Percentiles rank a stretch among this genome's conserved stretches.
Conservation (phyloP, 2,113 vertebrate genomes). For the Psammodynastes pulverulentus region DNA sequence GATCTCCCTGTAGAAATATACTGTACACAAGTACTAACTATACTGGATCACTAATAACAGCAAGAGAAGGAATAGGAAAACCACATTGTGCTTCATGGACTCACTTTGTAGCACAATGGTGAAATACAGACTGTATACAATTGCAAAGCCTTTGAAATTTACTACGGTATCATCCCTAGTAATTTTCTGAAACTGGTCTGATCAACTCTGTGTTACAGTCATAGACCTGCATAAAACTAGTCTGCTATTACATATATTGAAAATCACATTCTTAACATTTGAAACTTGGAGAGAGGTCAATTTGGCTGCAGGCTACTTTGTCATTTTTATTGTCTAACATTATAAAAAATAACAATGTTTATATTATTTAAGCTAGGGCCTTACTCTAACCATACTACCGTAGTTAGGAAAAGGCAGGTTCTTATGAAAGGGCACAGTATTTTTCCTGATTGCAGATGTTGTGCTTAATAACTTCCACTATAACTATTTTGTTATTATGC, state of each 20-base stretch:
- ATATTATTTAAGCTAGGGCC: not conserved
- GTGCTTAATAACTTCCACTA: not conserved
- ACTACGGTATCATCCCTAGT: not conserved
- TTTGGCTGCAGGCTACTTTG: not conserved
- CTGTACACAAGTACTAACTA: not conserved
- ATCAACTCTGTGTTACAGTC: not conserved
- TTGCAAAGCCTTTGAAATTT: not conserved
- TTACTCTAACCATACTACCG: not conserved
- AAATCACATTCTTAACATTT: not conserved
- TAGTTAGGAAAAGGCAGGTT: not conserved
- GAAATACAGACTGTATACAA: not conserved
- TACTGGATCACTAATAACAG: not conserved
- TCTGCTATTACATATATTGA: not conserved
- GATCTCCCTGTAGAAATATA: not conserved
- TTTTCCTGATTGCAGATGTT: not conserved
- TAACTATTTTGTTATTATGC: not conserved
- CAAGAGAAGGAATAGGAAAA: not conserved
- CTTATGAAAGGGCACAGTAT: not conserved
- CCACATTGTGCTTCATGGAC: not conserved
- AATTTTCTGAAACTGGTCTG: not conserved
- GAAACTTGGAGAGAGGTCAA: not conserved
- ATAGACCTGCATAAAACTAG: not conserved
- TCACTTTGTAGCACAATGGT: not conserved
- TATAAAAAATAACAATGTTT: not conserved
- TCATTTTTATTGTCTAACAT: not conserved